Evolutionary conservation across 1,140 invertebrate species (phyloP).

Genomic region (Sipha flava): DNA sequence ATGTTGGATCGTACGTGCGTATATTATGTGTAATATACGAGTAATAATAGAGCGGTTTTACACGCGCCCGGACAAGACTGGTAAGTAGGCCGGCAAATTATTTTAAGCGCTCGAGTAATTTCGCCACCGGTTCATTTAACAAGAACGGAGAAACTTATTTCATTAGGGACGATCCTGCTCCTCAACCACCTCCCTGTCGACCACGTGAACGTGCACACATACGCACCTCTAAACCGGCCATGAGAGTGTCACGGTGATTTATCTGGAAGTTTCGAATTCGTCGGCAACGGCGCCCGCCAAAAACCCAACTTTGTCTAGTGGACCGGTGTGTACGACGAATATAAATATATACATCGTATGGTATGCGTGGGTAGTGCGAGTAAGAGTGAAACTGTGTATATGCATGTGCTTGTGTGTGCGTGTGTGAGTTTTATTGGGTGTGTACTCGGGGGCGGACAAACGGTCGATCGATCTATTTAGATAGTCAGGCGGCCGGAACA

Average conservation of each 20-base stretch:
- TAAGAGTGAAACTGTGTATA: too few relatives aligned
- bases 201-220: too few relatives aligned
- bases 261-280: background rate
- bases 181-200: background rate
- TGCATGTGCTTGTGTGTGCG: background rate
- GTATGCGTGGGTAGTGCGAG: too few relatives aligned
- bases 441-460: background rate
- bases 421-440: background rate
- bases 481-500: background rate
- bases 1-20: background rate
- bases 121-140: constrained; percentile 4
- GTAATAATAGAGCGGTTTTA: background rate
- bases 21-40: background rate
- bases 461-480: constrained; percentile 1
- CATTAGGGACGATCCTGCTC: background rate
- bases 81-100: background rate
- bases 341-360: background rate
- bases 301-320: background rate
- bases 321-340: background rate
- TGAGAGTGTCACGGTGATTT: background rate
- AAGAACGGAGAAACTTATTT: background rate
- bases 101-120: background rate
- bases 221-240: background rate
- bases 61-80: too few relatives aligned
- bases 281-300: background rate